Evolutionary conservation across 2,797 vertebrate species (phyloP), one percentile per base, ranked within the genome.

Genomic region (Siniperca obscura): DNA sequence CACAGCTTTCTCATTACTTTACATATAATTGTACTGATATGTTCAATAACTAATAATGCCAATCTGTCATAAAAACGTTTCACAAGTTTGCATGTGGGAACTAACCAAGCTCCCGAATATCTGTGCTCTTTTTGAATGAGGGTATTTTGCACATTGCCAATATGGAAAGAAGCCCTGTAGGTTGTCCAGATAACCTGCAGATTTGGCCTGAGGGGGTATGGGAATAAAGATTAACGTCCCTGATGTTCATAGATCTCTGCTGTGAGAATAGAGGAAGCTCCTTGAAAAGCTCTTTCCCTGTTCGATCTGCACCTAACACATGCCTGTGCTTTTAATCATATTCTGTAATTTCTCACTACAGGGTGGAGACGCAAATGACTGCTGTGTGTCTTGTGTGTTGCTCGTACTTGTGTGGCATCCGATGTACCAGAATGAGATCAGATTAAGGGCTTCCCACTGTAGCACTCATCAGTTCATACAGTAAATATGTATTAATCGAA

Each of bases 211-310:
- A 76, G 59, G 66, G 52, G 25, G 21, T 64, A 22, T 60, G 70
- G 72, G 62, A 65, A 78, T 69, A 86, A 78, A 86, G 73, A 84
- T 76, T 73, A 70, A 84, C 64, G 78, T 65, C 25, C 12, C 52
- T 55, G 74, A 55, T 84, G 67, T 74, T 80, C 48, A 76, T 30
- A 73, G 52, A 76, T 68, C 30, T 55, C 27, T 21, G 48, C 7
- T 62, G 78, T 50, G 44, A 76, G n/a, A 82, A 53, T 5, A 76
- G 22, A 70, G 30, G 17, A 70, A 70, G 40, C 38, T 14, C 7
- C 38, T 53, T 52, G 25, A 78, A 55, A 68, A 70, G 50, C n/a
- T 68, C 42, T 27, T 40, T 21, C 19, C 4, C 34, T 46, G 30
- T 79, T 76, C 8, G 1, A 25, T 64, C 7, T 62, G 46, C 25